These are phyloP conservation scores for Callinectes sapidus DNA, from an alignment of 2,888 invertebrate genomes.

Conservation along the genomic window DNA sequence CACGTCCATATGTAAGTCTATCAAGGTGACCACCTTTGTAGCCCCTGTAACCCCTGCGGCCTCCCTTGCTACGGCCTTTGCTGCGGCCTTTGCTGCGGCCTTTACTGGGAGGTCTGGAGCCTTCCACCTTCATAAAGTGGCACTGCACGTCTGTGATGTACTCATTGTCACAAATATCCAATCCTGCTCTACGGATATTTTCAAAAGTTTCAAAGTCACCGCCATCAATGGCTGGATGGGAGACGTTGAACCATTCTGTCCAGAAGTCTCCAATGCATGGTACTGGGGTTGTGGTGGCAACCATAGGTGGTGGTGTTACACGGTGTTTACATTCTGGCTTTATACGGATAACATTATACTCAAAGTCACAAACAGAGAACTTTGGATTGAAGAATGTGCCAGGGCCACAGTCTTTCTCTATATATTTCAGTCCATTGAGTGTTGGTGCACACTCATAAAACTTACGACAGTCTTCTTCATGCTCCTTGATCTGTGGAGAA, in stretches of 20 bases:
- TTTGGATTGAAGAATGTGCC: constrained; percentile 83
- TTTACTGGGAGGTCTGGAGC: background rate
- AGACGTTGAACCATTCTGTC: constrained; percentile 76
- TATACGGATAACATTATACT: constrained; percentile 79
- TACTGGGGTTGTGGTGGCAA: background rate
- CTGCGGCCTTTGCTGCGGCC: constrained; percentile 27
- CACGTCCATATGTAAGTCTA: constrained; percentile 49
- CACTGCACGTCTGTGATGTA: constrained; percentile 74
- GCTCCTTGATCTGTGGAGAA: constrained; percentile 79
- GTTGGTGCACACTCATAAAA: constrained; percentile 80
- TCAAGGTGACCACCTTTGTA: constrained; percentile 52
- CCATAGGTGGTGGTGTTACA: background rate
- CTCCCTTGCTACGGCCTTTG: constrained; percentile 50
- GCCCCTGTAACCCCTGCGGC: constrained; percentile 51
- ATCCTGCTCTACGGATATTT: constrained; percentile 72
- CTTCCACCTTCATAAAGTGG: constrained; percentile 71
- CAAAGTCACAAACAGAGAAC: constrained; percentile 82
- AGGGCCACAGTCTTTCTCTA: constrained; percentile 82
- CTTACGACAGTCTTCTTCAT: constrained; percentile 82
- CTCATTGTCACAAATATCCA: constrained; percentile 73
- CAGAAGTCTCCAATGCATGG: constrained; percentile 73
- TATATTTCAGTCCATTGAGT: constrained; percentile 76
- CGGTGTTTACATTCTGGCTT: constrained; percentile 80
- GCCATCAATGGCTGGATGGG: constrained; percentile 73
- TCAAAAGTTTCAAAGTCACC: constrained; percentile 74